phyloP scores from a whole-genome alignment of 1,140 invertebrate genomes.

The Wiebesia pumilae region DNA sequence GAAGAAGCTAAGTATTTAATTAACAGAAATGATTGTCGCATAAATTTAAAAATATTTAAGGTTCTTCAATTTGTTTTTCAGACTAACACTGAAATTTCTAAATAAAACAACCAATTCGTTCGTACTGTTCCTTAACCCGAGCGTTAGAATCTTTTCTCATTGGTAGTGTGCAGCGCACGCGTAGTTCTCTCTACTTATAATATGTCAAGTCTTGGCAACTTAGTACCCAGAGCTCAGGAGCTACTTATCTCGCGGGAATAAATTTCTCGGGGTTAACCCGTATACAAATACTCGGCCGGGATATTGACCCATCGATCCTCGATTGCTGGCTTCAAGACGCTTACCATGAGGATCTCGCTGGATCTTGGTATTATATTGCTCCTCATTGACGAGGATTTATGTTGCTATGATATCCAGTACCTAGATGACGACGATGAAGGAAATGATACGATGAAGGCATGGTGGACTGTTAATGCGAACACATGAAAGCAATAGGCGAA shows the following conservation, averaged over 20 bases:
- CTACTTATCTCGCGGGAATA: slow-evolving; percentile 51
- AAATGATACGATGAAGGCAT: background rate
- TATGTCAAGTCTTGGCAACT: slow-evolving; percentile 34
- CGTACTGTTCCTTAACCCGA: too few species aligned
- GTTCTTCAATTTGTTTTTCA: background rate
- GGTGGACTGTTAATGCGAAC: background rate
- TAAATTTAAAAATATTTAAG: background rate
- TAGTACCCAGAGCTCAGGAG: background rate
- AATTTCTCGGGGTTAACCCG: slow-evolving; percentile 32
- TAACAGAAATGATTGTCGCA: background rate
- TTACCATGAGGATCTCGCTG: background rate
- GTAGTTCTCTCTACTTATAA: background rate
- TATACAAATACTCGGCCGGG: slow-evolving; percentile 20
- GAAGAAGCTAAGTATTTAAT: background rate
- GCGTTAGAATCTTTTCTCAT: background rate
- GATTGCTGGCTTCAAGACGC: slow-evolving; percentile 38
- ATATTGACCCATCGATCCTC: slow-evolving; percentile 32
- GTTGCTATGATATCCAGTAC: background rate
- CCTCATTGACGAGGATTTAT: slow-evolving; percentile 43
- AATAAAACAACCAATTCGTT: background rate
- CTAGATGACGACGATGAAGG: background rate
- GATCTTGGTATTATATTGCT: background rate
- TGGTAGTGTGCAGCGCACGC: background rate
- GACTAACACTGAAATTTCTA: background rate
- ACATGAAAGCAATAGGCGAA: background rate